Evolutionary conservation across 2,113 vertebrate genomes (phyloP), one percentile per base, ranked within the genome.

Genomic region (Esox niger): DNA sequence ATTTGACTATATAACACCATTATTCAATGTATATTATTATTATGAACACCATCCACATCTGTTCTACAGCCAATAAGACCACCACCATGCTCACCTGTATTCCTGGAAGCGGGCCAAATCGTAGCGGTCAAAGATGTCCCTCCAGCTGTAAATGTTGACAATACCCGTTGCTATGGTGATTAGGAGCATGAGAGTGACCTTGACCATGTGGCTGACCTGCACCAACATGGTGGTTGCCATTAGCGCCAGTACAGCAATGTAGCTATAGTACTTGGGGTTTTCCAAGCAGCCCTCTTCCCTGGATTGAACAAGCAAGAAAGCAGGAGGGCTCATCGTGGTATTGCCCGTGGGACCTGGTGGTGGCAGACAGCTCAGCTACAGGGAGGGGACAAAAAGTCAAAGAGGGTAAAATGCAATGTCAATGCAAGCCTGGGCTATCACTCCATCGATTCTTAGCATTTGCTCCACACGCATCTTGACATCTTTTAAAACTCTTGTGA

Each of bases 121-220:
- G 0, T 98, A 97, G 23, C 83, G 87, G 64, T 98, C 94, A 0
- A 95, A 98, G 84, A 96, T 91, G 35, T 94, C 91, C 66, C 79
- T 79, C 96, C 96, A 98, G 83, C 90, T 92, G 20, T 92, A 93
- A 81, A 96, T 91, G 85, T 95, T 97, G 69, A 98, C 90, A 0
- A 93, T 63, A 0, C 94, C 94, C 0, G 90, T 88, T 0, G 92
- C 87, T 15, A 86, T 84, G 0, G 91, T 93, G 88, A 97, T 93
- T 55, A 95, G 89, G 74, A 98, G 84, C 96, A 98, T 98, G 76
- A 98, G 92, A 0, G 95, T 95, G 65, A 98, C 90, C 84, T 98
- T 98, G 72, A 98, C 96, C 96, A 98, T 98, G 91, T 98, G 96
- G 89, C 96, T 98, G 89, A 98, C 96, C 82, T 98, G 96, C 68